phyloP scores from a whole-genome alignment of 2,113 vertebrate genomes.

The Mustelus asterias region DNA sequence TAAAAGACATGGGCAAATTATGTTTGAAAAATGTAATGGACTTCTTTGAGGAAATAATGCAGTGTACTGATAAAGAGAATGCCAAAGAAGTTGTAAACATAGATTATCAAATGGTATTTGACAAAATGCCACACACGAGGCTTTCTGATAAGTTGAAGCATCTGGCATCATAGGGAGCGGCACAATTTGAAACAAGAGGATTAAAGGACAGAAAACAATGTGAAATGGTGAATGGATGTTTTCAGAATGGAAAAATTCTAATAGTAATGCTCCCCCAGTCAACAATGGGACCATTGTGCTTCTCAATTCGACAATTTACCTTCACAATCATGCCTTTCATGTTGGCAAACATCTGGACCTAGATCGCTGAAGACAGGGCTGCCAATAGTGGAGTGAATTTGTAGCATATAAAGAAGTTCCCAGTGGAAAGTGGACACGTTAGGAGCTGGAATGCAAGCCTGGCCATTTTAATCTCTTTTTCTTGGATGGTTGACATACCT shows the following conservation, averaged over 20 bases:
- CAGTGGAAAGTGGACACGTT: not conserved
- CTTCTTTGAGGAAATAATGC: not conserved
- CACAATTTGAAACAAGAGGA: not conserved
- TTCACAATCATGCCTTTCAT: not conserved
- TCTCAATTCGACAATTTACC: not conserved
- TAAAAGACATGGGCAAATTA: not conserved
- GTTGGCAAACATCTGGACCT: not conserved
- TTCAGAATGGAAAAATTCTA: not conserved
- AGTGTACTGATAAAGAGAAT: not conserved
- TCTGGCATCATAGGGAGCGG: not conserved
- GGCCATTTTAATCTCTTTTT: not conserved
- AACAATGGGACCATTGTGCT: not conserved
- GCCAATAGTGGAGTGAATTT: not conserved
- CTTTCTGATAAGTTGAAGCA: not conserved
- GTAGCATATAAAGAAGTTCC: not conserved
- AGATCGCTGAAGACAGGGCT: not conserved
- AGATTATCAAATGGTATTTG: not conserved
- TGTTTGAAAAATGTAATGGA: not conserved
- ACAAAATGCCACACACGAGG: not conserved
- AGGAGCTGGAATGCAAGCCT: not conserved
- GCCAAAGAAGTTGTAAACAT: not conserved
- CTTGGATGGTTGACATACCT: not conserved
- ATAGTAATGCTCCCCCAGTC: not conserved
- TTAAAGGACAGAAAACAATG: not conserved
- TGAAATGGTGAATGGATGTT: not conserved